Conservation (phyloP, 2,113 vertebrate species). For the Brienomyrus brachyistius region DNA sequence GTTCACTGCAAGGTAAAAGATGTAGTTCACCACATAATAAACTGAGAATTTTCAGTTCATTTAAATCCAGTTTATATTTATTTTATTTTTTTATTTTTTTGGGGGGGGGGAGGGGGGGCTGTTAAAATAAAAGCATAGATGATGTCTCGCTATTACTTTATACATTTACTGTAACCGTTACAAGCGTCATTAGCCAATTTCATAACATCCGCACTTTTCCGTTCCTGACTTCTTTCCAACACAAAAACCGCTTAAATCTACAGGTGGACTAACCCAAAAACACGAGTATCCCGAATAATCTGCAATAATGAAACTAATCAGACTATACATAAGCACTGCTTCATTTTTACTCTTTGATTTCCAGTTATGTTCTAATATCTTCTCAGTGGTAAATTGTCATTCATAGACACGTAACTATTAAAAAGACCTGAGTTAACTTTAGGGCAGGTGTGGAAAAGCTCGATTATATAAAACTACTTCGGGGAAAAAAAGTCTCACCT, state of each 20-base stretch:
- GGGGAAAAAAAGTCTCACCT: constrained; percentile 58
- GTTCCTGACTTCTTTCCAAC: neutral
- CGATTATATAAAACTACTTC: neutral
- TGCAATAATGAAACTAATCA: neutral
- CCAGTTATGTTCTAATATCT: neutral
- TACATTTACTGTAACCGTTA: neutral
- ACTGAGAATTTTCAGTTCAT: neutral
- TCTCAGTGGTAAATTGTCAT: neutral
- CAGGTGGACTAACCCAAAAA: neutral
- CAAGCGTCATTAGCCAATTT: neutral
- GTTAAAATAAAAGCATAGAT: neutral
- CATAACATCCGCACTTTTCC: neutral
- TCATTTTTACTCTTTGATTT: neutral
- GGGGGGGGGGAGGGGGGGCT: too few relatives aligned
- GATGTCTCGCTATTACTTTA: neutral
- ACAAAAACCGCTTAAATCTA: neutral
- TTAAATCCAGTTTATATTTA: neutral
- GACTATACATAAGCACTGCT: neutral
- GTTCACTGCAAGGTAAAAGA: neutral
- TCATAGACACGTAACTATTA: neutral
- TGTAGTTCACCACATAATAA: neutral
- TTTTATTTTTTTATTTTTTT: too few relatives aligned
- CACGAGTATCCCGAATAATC: neutral
- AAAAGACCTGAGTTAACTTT: neutral
- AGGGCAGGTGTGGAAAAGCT: neutral